A percentile compares a stretch with the other conserved stretches of the same genome.
These are phyloP conservation scores for Pocillopora meandrina DNA, from an alignment of 92 coral and sea anemone species.

Conservation along the genomic window DNA sequence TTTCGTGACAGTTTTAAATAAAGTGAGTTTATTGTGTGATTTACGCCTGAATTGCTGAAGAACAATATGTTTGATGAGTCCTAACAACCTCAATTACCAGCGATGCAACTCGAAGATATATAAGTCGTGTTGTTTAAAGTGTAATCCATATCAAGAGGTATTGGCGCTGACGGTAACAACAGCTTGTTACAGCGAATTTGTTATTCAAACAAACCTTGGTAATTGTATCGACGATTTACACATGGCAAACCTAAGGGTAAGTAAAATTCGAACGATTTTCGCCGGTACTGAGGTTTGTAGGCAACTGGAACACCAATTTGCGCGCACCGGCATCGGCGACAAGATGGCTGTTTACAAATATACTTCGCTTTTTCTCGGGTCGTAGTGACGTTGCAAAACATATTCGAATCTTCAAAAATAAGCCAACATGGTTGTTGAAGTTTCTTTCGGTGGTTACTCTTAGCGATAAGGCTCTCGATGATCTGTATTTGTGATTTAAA, in stretches of 20 bases:
- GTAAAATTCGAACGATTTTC: background rate
- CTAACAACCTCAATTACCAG: background rate
- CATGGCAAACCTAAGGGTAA: conserved; percentile 17
- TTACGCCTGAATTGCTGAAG: conserved; percentile 11
- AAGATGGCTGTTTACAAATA: background rate
- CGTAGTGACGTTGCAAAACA: background rate
- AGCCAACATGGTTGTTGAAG: no score
- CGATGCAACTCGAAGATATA: background rate
- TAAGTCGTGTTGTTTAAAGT: background rate
- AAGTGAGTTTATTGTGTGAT: background rate
- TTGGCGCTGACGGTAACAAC: background rate
- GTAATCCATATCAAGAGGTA: background rate
- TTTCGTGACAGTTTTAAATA: background rate
- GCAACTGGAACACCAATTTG: background rate
- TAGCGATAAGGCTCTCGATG: no score
- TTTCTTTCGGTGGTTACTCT: no score
- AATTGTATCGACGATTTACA: background rate
- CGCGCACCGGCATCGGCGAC: no score
- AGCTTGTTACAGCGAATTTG: conserved; percentile 2
- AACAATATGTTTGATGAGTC: conserved; percentile 7
- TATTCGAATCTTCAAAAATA: no score
- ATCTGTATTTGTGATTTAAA: no score
- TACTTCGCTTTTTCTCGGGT: background rate
- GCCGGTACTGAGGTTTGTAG: background rate
- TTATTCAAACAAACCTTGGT: conserved; percentile 12